Base-by-base conservation (phyloP, 2,797 vertebrate genomes). In the Anisognathus igniventris region DNA sequence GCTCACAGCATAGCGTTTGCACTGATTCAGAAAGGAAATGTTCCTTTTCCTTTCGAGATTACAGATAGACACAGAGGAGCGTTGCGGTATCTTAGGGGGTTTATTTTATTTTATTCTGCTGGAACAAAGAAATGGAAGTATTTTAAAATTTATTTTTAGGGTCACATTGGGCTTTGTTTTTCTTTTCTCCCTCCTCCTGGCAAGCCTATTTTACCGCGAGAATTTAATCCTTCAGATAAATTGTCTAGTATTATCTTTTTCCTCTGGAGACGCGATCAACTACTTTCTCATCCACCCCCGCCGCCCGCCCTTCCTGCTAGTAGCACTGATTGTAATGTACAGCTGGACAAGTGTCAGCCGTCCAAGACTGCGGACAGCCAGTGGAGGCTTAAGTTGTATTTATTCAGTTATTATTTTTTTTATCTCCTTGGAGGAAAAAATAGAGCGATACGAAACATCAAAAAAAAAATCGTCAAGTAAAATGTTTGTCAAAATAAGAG, bases 21-120 rank as follows among this genome's bases (percentile, higher is more conserved):
- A 62, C 37, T 88, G 75, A 94, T 37, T 93, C 82, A 92, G 80
- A 82, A 82, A 94, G 90, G 95, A 96, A 96, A 90, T 60, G 50
- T 50, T 81, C 31, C 30, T 68, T 96, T 97, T 92, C 92, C 66
- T 58, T 92, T 92, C 31, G 47, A 84, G 90, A 95, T 93, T 94
- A 91, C 28, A 61, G 22, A 79, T 22, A 71, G 86, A 92, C 50
- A 90, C 58, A 35, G 58, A 4, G n/a, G 79, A 92, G 13, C 9
- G 7, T 65, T 86, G 77, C 51, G 28, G 56, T 85, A n/a, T 88
- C n/a, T 70, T 76, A 40, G 40, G 37, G 56, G 44, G 10, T 31
- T 95, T 83, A 27, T 80, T 83, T 88, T 82, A 88, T 92, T 93
- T 80, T 79, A 78, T 84, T 93, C 44, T 87, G 9, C 44, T 90